phyloP scores from a whole-genome alignment of 2,888 invertebrate genomes.

The Synergus umbraculus region DNA sequence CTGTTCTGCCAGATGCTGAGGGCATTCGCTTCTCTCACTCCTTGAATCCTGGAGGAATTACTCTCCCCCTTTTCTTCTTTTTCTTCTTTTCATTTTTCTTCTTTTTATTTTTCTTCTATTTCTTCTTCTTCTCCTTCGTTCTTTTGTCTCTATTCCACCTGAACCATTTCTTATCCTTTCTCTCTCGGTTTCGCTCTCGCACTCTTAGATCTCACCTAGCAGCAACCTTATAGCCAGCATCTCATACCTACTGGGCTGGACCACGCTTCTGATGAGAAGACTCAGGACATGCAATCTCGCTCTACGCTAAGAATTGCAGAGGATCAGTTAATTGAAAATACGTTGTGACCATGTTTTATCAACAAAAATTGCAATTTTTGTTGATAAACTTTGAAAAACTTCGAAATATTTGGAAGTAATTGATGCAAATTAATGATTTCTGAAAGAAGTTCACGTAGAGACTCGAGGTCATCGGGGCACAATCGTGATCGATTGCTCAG shows the following conservation, averaged over 20 bases:
- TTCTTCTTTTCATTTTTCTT: conserved; percentile 47
- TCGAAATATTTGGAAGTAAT: no score
- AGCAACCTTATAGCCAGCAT: conserved; percentile 61
- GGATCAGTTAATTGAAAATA: no score
- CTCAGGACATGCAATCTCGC: conserved; percentile 59
- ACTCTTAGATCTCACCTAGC: conserved; percentile 60
- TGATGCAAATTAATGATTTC: no score
- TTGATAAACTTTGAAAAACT: no score
- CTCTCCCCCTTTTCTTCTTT: conserved; percentile 46
- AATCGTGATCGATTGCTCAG: conserved; percentile 45
- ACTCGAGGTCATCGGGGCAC: conserved; percentile 49
- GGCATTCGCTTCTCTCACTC: conserved; percentile 58
- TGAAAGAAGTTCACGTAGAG: conserved; percentile 46
- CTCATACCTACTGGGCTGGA: conserved; percentile 42
- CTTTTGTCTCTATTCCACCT: conserved; percentile 24
- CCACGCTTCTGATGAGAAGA: conserved; percentile 51
- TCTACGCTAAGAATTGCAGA: conserved; percentile 49
- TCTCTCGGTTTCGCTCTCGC: conserved; percentile 36
- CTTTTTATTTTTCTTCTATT: background rate
- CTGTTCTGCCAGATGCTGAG: conserved; percentile 57
- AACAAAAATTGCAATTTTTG: no score
- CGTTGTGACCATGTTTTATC: no score
- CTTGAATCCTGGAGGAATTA: conserved; percentile 51
- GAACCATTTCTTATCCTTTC: conserved; percentile 42
- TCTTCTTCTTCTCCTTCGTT: conserved; percentile 42